Percentiles rank a stretch among this genome's conserved stretches.
phyloP scores from a whole-genome alignment of 2,888 invertebrate genomes.

The Netelia virgata region DNA sequence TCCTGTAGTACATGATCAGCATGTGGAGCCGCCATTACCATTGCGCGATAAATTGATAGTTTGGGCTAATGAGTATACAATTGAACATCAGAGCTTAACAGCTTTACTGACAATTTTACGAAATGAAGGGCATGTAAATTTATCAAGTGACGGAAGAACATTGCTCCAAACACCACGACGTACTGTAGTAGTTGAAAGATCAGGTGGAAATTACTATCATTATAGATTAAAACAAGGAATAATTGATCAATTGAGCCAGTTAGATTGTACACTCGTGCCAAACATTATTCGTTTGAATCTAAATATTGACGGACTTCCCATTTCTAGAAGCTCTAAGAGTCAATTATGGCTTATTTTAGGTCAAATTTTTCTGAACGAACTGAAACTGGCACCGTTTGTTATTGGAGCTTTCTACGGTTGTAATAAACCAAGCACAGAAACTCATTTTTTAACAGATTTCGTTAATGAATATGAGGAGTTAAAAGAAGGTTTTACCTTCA shows the following conservation, averaged over 20 bases:
- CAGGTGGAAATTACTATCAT: constrained; percentile 29
- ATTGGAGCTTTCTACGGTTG: neutral
- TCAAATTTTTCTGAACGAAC: neutral
- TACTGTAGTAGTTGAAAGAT: neutral
- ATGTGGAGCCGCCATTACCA: neutral
- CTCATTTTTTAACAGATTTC: too few relatives aligned
- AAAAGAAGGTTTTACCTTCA: too few relatives aligned
- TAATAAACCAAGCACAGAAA: too few relatives aligned
- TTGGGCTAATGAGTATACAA: neutral
- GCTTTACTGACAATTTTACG: neutral
- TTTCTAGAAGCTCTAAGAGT: constrained; percentile 35
- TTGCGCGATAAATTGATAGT: neutral
- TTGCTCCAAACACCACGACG: constrained; percentile 4
- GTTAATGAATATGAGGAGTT: too few relatives aligned
- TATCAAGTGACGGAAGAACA: constrained; percentile 17
- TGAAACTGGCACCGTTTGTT: neutral
- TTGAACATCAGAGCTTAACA: constrained; percentile 7
- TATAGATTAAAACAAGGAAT: constrained; percentile 36
- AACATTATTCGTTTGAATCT: constrained; percentile 7
- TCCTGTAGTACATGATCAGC: too few relatives aligned
- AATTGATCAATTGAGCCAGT: constrained; percentile 25
- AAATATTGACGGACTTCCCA: constrained; percentile 34
- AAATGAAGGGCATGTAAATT: neutral
- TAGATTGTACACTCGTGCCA: neutral
- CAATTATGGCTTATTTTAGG: neutral